Conservation (phyloP, 2,888 invertebrate species). For the Eledona agricola region DNA sequence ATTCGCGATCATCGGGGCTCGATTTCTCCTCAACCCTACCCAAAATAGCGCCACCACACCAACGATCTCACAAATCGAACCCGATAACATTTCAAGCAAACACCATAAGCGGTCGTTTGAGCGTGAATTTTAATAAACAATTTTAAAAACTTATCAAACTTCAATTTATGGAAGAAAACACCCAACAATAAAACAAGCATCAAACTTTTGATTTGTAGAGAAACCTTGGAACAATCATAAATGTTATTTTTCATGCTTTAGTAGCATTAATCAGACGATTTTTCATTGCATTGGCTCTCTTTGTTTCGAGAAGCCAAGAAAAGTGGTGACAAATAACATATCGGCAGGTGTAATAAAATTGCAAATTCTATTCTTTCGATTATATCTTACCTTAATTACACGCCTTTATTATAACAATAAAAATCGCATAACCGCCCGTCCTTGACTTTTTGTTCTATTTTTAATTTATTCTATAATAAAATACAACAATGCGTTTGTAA, state of each 20-base stretch:
- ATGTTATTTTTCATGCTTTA: conserved; percentile 6
- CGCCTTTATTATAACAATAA: neutral
- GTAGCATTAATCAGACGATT: conserved; percentile 3
- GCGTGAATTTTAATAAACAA: conserved; percentile 8
- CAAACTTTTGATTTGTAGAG: conserved; percentile 6
- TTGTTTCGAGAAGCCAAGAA: no score
- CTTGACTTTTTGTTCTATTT: conserved; percentile 22
- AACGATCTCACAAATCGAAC: no score
- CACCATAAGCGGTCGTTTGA: no score
- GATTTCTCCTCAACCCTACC: no score
- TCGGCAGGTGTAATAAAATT: neutral
- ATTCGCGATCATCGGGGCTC: no score
- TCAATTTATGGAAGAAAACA: conserved; percentile 6
- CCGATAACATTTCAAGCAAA: conserved; percentile 1
- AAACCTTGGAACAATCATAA: conserved; percentile 5
- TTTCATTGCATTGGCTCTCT: conserved; percentile 2
- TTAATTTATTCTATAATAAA: conserved; percentile 24
- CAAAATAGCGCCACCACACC: no score
- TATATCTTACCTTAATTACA: conserved; percentile 3
- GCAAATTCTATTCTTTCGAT: no score
- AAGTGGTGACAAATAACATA: neutral
- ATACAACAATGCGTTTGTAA: conserved; percentile 31
- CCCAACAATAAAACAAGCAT: conserved; percentile 4
- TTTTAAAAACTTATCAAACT: conserved; percentile 7
- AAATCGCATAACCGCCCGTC: conserved; percentile 12